Base-by-base conservation (phyloP, 35 echinoderm and acorn worm species). In the Ptychodera flava region DNA sequence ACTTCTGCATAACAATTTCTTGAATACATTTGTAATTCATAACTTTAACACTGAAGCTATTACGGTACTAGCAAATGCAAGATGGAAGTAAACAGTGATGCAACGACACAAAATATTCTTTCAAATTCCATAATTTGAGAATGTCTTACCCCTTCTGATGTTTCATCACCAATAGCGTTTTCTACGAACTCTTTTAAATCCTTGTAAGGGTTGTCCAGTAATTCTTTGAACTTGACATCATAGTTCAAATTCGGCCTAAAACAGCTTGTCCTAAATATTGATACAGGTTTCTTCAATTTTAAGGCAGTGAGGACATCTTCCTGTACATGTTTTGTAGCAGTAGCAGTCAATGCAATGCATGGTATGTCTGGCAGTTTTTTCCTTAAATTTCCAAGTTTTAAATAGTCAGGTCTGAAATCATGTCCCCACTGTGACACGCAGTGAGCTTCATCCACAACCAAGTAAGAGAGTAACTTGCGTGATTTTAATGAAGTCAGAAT, bases 351-450 rank as follows among this genome's bases (percentile, higher is more conserved):
- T 0, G 96, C 96, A 76, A 99, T 82, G 32, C 96, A 99, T 16
- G 93, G 90, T 29, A 99, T 85, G 14, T 35, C 88, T n/a, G 90
- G 85, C 22, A 92, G 88, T 80, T 83, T 85, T 75, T 83, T 80
- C 31, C 89, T 88, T 28, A 99, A 64, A 1, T 35, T 36, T 27
- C 96, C 96, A 31, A 99, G 93, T 76, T 94, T 99, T n/a, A 99
- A 79, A 77, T 99, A 99, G 77, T 92, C 90, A 30, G 96, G 96
- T 33, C 96, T 77, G 83, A 99, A 99, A 75, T 99, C 96, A 78
- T 99, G 96, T n/a, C 96, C 96, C 96, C 96, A 99, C 86, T 99
- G 96, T 10, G 96, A 99, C 0, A 99, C 96, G 64, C 96, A 99
- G 86, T 99, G 96, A 27, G 96, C 96, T 64, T 99, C 96, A 82